Evolutionary conservation across 2,888 invertebrate genomes (phyloP).

Genomic region (Epinotia bilunana): DNA sequence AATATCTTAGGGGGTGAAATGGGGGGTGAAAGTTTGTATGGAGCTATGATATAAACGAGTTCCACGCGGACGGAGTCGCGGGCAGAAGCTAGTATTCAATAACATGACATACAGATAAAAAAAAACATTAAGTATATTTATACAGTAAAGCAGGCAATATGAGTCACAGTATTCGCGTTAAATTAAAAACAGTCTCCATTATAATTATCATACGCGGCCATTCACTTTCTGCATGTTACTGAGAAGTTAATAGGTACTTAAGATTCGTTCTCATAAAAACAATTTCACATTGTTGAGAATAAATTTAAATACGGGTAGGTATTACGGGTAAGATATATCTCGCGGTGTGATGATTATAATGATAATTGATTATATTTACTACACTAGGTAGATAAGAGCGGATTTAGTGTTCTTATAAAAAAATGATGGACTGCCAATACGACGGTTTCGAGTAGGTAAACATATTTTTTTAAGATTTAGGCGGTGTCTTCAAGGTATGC

Average conservation of each 20-base stretch:
- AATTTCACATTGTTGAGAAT: constrained; percentile 23
- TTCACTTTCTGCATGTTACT: constrained; percentile 27
- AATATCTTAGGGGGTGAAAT: too few relatives aligned
- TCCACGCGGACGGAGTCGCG: too few relatives aligned
- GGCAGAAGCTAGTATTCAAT: too few relatives aligned
- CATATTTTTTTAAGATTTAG: too few relatives aligned
- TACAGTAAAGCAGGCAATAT: not conserved
- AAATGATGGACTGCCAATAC: too few relatives aligned
- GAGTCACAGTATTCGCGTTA: not conserved
- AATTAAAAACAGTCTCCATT: constrained; percentile 18
- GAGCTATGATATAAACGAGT: too few relatives aligned
- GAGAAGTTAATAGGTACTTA: constrained; percentile 26
- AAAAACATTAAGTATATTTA: not conserved
- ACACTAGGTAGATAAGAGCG: too few relatives aligned
- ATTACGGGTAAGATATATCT: not conserved
- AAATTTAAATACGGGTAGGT: too few relatives aligned
- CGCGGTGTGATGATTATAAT: not conserved
- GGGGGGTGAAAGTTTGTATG: too few relatives aligned
- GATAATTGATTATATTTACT: not conserved
- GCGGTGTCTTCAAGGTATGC: too few relatives aligned
- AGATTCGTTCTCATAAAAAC: constrained; percentile 18
- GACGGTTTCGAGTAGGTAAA: too few relatives aligned
- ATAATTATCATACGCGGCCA: constrained; percentile 7
- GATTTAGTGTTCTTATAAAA: too few relatives aligned
- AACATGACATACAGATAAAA: not conserved